A percentile compares a stretch with the other conserved stretches of the same genome.
phyloP scores from a whole-genome alignment of 2,113 vertebrate species.

The Pseudopodoces humilis region DNA sequence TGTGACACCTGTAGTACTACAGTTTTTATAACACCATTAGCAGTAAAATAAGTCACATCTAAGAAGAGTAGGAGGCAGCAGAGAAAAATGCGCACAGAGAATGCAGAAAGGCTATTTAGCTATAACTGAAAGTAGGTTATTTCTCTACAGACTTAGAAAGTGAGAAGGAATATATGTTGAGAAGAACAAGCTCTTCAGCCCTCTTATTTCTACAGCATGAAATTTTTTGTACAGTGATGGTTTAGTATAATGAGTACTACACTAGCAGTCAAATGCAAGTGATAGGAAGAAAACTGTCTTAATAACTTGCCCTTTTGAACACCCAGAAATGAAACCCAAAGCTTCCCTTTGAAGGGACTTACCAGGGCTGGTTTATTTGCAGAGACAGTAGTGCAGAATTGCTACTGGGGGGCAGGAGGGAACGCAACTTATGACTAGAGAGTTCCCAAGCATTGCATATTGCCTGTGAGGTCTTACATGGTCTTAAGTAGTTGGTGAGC shows the following conservation, averaged over 20 bases:
- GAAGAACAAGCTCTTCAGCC: slow-evolving; percentile 33
- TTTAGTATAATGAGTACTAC: not conserved
- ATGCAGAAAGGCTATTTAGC: not conserved
- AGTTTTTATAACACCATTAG: slow-evolving; percentile 27
- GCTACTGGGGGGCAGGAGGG: not conserved
- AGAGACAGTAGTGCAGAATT: not conserved
- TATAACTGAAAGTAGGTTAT: not conserved
- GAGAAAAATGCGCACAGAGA: slow-evolving; percentile 19
- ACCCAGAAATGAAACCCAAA: not conserved
- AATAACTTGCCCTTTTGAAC: not conserved
- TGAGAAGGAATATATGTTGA: not conserved
- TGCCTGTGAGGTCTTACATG: not conserved
- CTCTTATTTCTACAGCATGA: not conserved
- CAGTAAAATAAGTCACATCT: slow-evolving; percentile 39
- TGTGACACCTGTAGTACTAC: slow-evolving; percentile 47
- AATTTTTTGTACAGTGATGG: not conserved
- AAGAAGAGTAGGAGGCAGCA: slow-evolving; percentile 22
- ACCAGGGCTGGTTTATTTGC: not conserved
- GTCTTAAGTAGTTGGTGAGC: not conserved
- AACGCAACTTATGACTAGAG: not conserved
- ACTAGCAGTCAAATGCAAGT: not conserved
- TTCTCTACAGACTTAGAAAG: slow-evolving; percentile 13
- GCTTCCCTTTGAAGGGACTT: not conserved
- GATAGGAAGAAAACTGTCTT: not conserved
- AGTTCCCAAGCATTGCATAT: not conserved